Evolutionary conservation across 2,888 invertebrate genomes (phyloP).

Genomic region (Melanotus villosus): DNA sequence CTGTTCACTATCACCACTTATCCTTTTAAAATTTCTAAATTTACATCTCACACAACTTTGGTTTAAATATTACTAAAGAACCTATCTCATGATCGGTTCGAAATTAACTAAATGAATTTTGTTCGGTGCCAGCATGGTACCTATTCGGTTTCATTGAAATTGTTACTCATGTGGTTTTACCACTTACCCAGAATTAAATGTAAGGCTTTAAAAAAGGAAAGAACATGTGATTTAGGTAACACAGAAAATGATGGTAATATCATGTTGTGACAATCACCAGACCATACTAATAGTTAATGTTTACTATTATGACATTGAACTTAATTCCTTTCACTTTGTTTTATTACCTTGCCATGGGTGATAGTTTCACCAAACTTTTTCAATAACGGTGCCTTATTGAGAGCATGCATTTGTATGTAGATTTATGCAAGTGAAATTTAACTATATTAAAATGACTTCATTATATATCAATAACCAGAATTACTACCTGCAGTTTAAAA

Average conservation of each 20-base stretch:
- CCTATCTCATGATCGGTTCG: too few species aligned
- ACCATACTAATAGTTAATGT: slow-evolving; percentile 7
- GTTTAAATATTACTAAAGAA: too few species aligned
- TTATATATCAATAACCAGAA: not conserved
- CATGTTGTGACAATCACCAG: not conserved
- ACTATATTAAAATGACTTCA: not conserved
- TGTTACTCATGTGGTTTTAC: slow-evolving; percentile 2
- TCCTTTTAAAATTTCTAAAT: too few species aligned
- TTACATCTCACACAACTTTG: too few species aligned
- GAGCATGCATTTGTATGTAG: not conserved
- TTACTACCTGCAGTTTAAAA: too few species aligned
- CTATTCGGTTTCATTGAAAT: slow-evolving; percentile 10
- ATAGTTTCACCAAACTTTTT: slow-evolving; percentile 29
- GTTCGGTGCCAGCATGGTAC: not conserved
- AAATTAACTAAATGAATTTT: not conserved
- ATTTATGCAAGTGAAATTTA: slow-evolving; percentile 9
- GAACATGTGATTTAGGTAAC: too few species aligned
- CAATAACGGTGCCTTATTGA: slow-evolving; percentile 10
- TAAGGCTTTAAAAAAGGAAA: not conserved
- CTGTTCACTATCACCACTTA: not conserved
- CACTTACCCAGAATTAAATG: not conserved
- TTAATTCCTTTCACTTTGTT: slow-evolving; percentile 40
- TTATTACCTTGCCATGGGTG: slow-evolving; percentile 33
- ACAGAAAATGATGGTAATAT: slow-evolving; percentile 5
- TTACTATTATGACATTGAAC: slow-evolving; percentile 41